A percentile compares a stretch with the other conserved stretches of the same genome.
These are phyloP conservation scores for Plagodis pulveraria DNA, from an alignment of 2,888 invertebrate species.

Conservation along the genomic window DNA sequence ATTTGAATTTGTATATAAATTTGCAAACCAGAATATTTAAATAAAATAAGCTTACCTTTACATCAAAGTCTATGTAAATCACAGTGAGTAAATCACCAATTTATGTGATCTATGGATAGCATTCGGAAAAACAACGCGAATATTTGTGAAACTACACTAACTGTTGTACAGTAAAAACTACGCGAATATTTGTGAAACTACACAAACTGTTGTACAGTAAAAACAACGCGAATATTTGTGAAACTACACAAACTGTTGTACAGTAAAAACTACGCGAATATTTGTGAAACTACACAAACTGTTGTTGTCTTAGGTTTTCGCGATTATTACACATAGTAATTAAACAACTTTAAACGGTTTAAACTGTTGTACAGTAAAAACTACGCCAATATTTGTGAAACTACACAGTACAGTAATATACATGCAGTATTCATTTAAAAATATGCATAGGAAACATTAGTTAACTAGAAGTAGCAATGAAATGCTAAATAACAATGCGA, in stretches of 20 bases:
- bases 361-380: no score
- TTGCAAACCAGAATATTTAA: no score
- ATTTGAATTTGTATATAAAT: no score
- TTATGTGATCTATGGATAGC: neutral
- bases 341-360: no score
- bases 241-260: no score
- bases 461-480: constrained; percentile 41
- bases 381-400: constrained; percentile 9
- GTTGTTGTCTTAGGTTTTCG: no score
- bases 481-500: constrained; percentile 53
- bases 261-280: no score
- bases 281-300: no score
- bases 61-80: constrained; percentile 7
- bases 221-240: no score
- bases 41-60: neutral
- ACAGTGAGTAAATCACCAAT: constrained; percentile 12
- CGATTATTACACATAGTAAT: no score
- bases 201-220: no score
- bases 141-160: constrained; percentile 5
- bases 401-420: constrained; percentile 17
- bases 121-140: constrained; percentile 12
- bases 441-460: constrained; percentile 54
- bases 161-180: constrained; percentile 17
- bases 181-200: no score
- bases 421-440: neutral